A percentile compares a stretch with the other conserved stretches of the same genome.
These are phyloP conservation scores for Falco columbarius DNA, from an alignment of 2,797 vertebrate genomes.

Conservation along the genomic window DNA sequence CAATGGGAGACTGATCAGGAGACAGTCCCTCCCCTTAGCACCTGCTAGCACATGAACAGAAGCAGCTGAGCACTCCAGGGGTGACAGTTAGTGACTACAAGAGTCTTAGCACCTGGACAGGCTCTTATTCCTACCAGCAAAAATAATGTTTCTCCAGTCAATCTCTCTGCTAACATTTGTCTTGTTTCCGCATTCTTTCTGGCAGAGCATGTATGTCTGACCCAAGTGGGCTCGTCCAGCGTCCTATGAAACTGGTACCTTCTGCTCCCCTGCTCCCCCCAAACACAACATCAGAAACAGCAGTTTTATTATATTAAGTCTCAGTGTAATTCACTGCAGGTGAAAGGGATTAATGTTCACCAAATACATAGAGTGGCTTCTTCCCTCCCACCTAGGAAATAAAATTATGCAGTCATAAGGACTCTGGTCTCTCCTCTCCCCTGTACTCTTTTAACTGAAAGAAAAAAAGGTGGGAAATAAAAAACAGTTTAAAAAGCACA, in stretches of 20 bases:
- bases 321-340: neutral
- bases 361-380: neutral
- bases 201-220: fast-evolving
- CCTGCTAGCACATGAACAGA: neutral
- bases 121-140: neutral
- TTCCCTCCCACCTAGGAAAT: neutral
- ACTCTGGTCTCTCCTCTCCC: neutral
- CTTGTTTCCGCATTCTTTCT: neutral
- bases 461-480: neutral
- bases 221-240: neutral
- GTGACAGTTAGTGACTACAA: fast-evolving
- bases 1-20: neutral
- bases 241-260: neutral
- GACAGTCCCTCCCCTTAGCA: neutral
- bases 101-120: neutral
- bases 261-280: neutral
- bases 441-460: neutral
- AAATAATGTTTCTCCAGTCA: neutral
- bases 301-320: neutral
- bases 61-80: neutral
- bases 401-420: neutral
- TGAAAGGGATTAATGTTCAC: neutral
- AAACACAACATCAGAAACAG: neutral
- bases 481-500: neutral
- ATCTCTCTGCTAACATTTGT: fast-evolving